Percentiles rank a stretch among this genome's conserved stretches.
Conservation (phyloP, 2,797 vertebrate genomes). For the Scyliorhinus canicula region DNA sequence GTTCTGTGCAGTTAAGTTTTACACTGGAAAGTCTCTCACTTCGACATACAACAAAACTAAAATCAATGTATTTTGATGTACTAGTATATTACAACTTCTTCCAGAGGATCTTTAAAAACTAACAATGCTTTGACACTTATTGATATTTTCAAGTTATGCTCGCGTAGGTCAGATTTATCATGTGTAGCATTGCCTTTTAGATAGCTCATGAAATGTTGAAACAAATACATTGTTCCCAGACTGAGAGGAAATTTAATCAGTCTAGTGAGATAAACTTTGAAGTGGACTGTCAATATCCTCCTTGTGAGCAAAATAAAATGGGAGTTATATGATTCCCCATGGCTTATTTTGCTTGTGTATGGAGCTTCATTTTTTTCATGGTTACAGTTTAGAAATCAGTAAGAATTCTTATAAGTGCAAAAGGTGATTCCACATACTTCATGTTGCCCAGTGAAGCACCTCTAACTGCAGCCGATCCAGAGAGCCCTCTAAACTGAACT, state of each 20-base stretch:
- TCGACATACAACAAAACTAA: background rate
- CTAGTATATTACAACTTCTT: background rate
- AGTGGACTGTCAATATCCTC: background rate
- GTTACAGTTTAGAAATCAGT: background rate
- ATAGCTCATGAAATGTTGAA: background rate
- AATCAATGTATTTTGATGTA: background rate
- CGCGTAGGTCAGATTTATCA: background rate
- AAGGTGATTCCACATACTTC: background rate
- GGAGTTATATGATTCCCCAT: background rate
- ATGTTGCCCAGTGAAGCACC: background rate
- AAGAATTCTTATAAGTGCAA: background rate
- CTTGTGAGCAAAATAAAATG: background rate
- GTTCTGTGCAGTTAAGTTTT: background rate
- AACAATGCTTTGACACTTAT: background rate
- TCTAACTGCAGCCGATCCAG: background rate
- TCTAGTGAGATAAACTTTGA: background rate
- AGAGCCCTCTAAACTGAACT: background rate
- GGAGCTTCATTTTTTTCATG: background rate
- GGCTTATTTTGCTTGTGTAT: background rate
- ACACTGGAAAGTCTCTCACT: background rate
- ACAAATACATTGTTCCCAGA: background rate
- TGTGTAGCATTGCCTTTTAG: background rate
- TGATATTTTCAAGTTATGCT: background rate
- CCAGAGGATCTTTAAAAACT: background rate
- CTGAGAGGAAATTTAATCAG: background rate